A percentile compares a stretch with the other conserved stretches of the same genome.
Evolutionary conservation across 2,113 vertebrate species (phyloP).

Genomic region (Pelecanoides urinatrix): DNA sequence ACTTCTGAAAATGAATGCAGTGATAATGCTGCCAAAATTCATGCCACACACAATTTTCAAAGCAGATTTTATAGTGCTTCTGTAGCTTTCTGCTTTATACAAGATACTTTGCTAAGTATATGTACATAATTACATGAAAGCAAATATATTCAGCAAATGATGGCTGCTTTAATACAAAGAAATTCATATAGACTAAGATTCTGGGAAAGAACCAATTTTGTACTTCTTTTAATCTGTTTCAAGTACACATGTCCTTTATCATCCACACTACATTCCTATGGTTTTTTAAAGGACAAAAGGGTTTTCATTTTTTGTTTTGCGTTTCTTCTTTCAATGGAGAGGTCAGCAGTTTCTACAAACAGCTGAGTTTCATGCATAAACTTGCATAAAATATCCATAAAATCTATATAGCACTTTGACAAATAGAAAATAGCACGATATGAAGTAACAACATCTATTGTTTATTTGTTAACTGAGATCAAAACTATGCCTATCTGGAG

Average conservation of each 20-base stretch:
- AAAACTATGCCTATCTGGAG: neutral
- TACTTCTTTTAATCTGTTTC: neutral
- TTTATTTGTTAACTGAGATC: constrained; percentile 23
- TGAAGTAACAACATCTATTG: neutral
- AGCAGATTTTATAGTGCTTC: constrained; percentile 31
- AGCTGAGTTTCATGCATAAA: constrained; percentile 35
- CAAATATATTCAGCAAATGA: constrained; percentile 21
- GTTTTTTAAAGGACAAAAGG: constrained; percentile 16
- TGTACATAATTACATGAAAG: constrained; percentile 38
- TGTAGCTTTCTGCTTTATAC: constrained; percentile 28
- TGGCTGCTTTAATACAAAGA: constrained; percentile 11
- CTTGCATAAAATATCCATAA: constrained; percentile 55
- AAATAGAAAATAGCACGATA: constrained; percentile 44
- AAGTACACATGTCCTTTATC: neutral
- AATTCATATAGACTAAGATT: neutral
- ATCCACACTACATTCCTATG: neutral
- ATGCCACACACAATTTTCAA: constrained; percentile 8
- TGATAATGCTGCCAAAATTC: neutral
- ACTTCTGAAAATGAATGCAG: neutral
- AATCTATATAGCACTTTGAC: constrained; percentile 31
- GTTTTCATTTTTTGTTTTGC: neutral
- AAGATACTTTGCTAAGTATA: constrained; percentile 29
- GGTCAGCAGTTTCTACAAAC: constrained; percentile 43
- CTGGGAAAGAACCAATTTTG: neutral
- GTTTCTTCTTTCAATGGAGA: neutral